Evolutionary conservation across 1,140 invertebrate genomes (phyloP).

Genomic region (Physella acuta): DNA sequence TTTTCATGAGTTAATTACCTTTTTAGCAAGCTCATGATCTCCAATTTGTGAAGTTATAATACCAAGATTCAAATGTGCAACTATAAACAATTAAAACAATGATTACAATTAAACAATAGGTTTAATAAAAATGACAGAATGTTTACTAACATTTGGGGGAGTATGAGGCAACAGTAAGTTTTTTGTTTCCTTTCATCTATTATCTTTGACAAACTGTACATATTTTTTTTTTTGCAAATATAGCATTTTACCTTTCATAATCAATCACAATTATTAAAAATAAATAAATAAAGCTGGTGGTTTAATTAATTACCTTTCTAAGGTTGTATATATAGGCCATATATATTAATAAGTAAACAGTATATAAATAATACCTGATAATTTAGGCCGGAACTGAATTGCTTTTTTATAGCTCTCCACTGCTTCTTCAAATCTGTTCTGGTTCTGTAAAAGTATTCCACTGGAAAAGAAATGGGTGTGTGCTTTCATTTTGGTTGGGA

Average conservation of each 20-base stretch:
- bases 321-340: too few relatives aligned
- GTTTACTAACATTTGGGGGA: neutral
- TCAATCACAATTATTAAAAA: too few relatives aligned
- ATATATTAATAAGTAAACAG: too few relatives aligned
- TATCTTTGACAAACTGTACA: neutral
- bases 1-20: slow-evolving; percentile 55
- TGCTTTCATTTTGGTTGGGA: too few relatives aligned
- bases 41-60: slow-evolving; percentile 82
- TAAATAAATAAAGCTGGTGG: too few relatives aligned
- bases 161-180: neutral
- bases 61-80: slow-evolving; percentile 93
- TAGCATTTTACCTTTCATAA: neutral
- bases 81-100: slow-evolving; percentile 65
- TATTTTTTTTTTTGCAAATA: neutral
- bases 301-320: too few relatives aligned
- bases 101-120: neutral
- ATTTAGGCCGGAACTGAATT: slow-evolving; percentile 88
- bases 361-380: slow-evolving; percentile 78
- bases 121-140: neutral
- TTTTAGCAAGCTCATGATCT: slow-evolving; percentile 78
- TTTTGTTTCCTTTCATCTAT: neutral
- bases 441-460: slow-evolving; percentile 88
- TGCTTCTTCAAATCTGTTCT: slow-evolving; percentile 83
- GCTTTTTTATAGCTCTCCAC: slow-evolving; percentile 89
- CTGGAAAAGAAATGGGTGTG: too few relatives aligned